A percentile compares a stretch with the other conserved stretches of the same genome.
These are phyloP conservation scores for Marcusenius ussheri DNA, from an alignment of 2,113 vertebrate species.

Conservation along the genomic window DNA sequence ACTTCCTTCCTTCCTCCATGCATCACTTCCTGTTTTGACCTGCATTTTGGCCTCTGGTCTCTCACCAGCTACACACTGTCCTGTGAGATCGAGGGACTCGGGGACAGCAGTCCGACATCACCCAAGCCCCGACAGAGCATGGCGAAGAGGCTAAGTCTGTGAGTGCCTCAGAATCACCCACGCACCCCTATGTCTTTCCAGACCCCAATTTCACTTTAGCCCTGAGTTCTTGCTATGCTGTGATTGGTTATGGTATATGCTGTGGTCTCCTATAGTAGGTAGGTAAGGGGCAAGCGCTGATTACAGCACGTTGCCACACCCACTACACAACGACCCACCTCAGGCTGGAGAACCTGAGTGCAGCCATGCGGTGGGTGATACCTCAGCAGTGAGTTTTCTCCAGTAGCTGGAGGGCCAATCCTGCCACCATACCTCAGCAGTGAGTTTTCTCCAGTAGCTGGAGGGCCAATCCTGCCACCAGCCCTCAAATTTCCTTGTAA, in stretches of 20 bases:
- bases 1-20: background rate
- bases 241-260: background rate
- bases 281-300: too few relatives aligned
- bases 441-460: too few relatives aligned
- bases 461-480: too few relatives aligned
- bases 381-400: too few relatives aligned
- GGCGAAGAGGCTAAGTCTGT: constrained; percentile 93
- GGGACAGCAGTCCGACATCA: constrained; percentile 67
- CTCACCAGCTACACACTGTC: constrained; percentile 72
- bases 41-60: background rate
- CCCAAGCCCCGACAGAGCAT: constrained; percentile 83
- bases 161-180: constrained; percentile 52
- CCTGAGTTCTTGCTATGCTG: background rate
- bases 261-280: too few relatives aligned
- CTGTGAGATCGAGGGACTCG: constrained; percentile 72
- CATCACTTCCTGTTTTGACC: background rate
- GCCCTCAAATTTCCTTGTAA: too few relatives aligned
- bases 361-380: too few relatives aligned
- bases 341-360: too few relatives aligned
- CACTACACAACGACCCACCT: too few relatives aligned
- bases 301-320: too few relatives aligned
- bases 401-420: too few relatives aligned
- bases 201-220: background rate
- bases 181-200: background rate
- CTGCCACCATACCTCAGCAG: too few relatives aligned